These are phyloP conservation scores for human DNA, from an alignment of 2,113 vertebrate species.

Conservation along the genomic window DNA sequence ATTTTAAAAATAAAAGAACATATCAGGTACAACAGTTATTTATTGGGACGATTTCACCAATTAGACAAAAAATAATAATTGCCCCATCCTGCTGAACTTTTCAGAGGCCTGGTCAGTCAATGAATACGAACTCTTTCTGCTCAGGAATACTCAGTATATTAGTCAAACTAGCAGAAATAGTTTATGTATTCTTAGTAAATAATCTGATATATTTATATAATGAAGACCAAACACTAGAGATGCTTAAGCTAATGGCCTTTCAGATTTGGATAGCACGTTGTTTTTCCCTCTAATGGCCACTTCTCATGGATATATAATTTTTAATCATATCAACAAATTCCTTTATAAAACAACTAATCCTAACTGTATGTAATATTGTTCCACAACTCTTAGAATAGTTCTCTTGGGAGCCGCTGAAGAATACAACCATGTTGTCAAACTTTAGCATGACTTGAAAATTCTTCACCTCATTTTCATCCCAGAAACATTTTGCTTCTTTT, in stretches of 20 bases:
- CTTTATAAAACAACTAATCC: slow-evolving; percentile 25
- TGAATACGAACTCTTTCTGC: background rate
- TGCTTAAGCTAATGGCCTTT: background rate
- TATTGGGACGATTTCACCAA: background rate
- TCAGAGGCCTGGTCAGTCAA: background rate
- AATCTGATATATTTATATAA: background rate
- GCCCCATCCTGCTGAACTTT: background rate
- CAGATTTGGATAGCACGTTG: background rate
- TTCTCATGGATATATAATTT: background rate
- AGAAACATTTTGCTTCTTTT: background rate
- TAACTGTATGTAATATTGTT: background rate
- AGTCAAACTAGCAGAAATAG: background rate
- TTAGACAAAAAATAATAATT: background rate
- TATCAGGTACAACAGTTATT: background rate
- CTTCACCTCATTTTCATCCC: background rate
- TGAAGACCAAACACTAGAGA: background rate
- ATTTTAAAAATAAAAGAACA: slow-evolving; percentile 3
- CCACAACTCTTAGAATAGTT: background rate
- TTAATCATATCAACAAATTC: background rate
- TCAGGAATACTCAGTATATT: background rate
- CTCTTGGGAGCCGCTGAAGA: background rate
- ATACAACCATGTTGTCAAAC: background rate
- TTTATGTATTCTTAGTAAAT: background rate
- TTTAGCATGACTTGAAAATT: background rate
- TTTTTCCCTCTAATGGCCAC: background rate